Conservation (phyloP, 2,113 vertebrate genomes). For the Nothocercus julius region DNA sequence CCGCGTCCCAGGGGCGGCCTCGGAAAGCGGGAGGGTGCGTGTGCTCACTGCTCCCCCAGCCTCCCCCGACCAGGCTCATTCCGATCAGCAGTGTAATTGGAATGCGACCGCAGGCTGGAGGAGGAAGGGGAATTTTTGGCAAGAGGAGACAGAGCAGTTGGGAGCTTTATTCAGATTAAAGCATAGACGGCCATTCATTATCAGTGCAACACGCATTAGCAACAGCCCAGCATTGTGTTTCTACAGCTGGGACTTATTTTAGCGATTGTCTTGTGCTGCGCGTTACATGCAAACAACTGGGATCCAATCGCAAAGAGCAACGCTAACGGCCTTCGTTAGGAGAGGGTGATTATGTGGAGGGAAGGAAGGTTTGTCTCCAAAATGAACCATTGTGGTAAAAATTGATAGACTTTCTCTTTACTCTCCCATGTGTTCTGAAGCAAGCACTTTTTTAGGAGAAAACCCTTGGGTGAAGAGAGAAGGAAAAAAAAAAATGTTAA, state of each 20-base stretch:
- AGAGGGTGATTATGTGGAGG: constrained; percentile 42
- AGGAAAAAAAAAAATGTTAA: background rate
- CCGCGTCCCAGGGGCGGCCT: constrained; percentile 31
- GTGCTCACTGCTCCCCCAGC: constrained; percentile 12
- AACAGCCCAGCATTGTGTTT: constrained; percentile 74
- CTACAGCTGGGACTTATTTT: constrained; percentile 74
- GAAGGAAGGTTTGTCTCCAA: constrained; percentile 34
- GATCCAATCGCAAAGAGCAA: constrained; percentile 48
- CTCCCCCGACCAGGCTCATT: constrained; percentile 74
- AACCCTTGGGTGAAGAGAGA: background rate
- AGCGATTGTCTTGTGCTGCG: constrained; percentile 37
- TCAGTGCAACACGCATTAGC: constrained; percentile 68
- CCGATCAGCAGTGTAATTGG: constrained; percentile 80
- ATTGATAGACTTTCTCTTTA: background rate
- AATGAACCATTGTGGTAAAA: constrained; percentile 32
- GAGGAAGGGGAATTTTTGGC: constrained; percentile 81
- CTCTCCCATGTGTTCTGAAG: background rate
- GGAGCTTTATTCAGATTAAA: constrained; percentile 81
- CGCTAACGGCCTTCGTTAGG: constrained; percentile 45
- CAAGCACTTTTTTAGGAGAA: background rate
- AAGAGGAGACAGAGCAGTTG: constrained; percentile 76
- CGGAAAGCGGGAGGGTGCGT: constrained; percentile 23
- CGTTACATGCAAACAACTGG: constrained; percentile 70
- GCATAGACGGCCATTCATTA: constrained; percentile 78
- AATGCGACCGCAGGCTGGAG: constrained; percentile 80